These are phyloP conservation scores for Nasonovia ribisnigri DNA, from an alignment of 2,888 invertebrate species.

Conservation along the genomic window DNA sequence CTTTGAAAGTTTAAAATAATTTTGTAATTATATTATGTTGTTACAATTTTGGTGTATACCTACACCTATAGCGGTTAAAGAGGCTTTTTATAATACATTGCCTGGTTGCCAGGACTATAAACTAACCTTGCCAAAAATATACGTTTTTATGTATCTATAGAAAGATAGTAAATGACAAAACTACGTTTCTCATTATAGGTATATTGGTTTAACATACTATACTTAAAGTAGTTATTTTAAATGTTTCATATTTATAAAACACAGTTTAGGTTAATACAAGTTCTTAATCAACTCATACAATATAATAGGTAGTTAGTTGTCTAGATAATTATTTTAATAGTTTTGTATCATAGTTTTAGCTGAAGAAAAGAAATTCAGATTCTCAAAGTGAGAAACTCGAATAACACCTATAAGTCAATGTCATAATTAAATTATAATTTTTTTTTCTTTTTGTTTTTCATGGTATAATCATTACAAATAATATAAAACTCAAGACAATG, in stretches of 20 bases:
- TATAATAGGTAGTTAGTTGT: background rate
- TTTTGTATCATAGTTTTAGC: background rate
- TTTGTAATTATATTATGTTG: background rate
- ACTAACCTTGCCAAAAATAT: no score
- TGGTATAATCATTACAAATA: no score
- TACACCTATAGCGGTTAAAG: background rate
- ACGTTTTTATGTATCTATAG: background rate
- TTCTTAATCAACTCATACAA: background rate
- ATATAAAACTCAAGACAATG: background rate
- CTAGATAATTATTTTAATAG: background rate
- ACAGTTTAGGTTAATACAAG: background rate
- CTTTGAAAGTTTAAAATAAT: background rate
- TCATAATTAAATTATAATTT: background rate
- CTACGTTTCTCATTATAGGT: background rate
- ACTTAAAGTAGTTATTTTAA: background rate
- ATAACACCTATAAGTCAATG: background rate
- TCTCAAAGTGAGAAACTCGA: background rate
- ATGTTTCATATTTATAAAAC: background rate
- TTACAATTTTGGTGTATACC: background rate
- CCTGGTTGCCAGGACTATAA: no score
- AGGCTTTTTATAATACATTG: background rate
- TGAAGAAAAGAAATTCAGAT: background rate
- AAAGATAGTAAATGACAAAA: no score
- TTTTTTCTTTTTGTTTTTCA: no score
- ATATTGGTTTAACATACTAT: background rate